A percentile compares a stretch with the other conserved stretches of the same genome.
Conservation (phyloP, 2,888 invertebrate species). For the Sicus ferrugineus region DNA sequence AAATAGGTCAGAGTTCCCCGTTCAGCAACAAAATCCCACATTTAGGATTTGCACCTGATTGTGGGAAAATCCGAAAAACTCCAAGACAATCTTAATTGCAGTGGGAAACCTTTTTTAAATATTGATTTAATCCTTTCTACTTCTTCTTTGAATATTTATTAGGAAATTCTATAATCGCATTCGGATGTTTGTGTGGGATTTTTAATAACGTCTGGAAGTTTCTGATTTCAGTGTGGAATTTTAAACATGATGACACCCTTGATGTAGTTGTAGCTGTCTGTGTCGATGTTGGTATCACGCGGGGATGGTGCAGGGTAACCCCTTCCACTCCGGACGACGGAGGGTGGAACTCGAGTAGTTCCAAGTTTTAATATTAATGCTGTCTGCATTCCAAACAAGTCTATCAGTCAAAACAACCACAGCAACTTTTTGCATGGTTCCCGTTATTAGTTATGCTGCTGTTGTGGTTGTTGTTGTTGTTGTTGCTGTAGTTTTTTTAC, state of each 20-base stretch:
- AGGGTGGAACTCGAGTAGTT: conserved; percentile 18
- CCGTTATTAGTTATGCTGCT: conserved; percentile 9
- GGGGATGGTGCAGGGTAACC: neutral
- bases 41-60: too few relatives aligned
- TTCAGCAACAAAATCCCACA: too few relatives aligned
- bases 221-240: too few relatives aligned
- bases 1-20: too few relatives aligned
- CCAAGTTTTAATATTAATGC: conserved; percentile 46
- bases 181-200: neutral
- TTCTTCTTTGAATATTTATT: too few relatives aligned
- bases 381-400: conserved; percentile 59
- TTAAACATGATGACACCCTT: neutral
- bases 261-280: neutral
- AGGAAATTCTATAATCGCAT: too few relatives aligned
- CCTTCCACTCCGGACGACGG: neutral
- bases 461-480: neutral
- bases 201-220: neutral
- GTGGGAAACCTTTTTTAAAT: too few relatives aligned
- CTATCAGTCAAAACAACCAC: conserved; percentile 58
- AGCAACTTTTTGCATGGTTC: conserved; percentile 25
- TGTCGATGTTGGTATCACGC: neutral
- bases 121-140: too few relatives aligned
- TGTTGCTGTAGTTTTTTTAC: neutral
- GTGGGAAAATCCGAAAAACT: too few relatives aligned
- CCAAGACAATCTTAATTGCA: too few relatives aligned